A percentile compares a stretch with the other conserved stretches of the same genome.
phyloP scores from a whole-genome alignment of 2,113 vertebrate genomes.

The Elachura formosa region DNA sequence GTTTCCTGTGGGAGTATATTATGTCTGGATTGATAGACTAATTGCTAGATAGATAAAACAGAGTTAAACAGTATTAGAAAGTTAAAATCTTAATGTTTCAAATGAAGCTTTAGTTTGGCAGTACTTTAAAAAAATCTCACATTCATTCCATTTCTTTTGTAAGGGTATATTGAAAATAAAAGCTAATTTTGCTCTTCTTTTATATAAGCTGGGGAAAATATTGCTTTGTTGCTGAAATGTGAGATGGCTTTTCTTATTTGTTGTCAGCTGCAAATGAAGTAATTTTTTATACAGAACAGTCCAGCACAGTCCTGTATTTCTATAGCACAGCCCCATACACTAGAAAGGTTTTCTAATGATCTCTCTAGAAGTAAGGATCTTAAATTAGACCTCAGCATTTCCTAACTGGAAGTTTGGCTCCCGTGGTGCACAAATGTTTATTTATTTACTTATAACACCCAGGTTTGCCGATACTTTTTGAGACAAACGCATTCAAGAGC shows the following conservation, averaged over 20 bases:
- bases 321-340: not conserved
- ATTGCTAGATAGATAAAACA: slow-evolving; percentile 70
- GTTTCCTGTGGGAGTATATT: slow-evolving; percentile 64
- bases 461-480: slow-evolving; percentile 3
- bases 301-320: not conserved
- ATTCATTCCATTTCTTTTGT: not conserved
- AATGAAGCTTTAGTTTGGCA: slow-evolving; percentile 49
- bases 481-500: not conserved
- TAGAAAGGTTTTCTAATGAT: not conserved
- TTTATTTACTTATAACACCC: not conserved
- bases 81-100: slow-evolving; percentile 63
- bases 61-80: slow-evolving; percentile 69
- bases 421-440: not conserved
- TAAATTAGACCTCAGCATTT: slow-evolving; percentile 11
- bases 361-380: not conserved
- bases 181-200: not conserved
- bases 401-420: not conserved
- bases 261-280: not conserved
- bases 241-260: not conserved
- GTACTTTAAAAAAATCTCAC: not conserved
- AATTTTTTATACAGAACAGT: not conserved
- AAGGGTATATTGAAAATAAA: not conserved
- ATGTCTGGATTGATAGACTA: slow-evolving; percentile 63
- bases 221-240: not conserved
- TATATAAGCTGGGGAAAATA: not conserved